Percentiles rank a stretch among this genome's conserved stretches.
Conservation (phyloP, 2,888 invertebrate genomes). For the Epinotia nisella region DNA sequence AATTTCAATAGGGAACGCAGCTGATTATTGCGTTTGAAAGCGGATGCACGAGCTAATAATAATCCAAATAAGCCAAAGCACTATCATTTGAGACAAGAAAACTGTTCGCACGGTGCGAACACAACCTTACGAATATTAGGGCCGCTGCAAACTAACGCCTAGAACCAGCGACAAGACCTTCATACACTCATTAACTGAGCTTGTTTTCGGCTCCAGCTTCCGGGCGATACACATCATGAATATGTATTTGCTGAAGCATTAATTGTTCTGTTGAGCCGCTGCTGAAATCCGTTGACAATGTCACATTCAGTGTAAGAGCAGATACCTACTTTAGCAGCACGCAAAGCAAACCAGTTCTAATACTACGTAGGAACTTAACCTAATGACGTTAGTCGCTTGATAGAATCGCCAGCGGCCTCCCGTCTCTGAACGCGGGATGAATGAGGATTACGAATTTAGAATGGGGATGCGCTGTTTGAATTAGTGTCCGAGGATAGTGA, state of each 20-base stretch:
- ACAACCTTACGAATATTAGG: slow-evolving; percentile 6
- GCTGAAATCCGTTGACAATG: background rate
- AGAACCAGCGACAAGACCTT: background rate
- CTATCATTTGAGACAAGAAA: slow-evolving; percentile 41
- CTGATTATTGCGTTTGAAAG: slow-evolving; percentile 38
- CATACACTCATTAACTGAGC: background rate
- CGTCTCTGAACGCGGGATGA: background rate
- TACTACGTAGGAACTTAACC: background rate
- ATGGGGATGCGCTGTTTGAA: background rate
- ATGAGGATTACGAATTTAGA: background rate
- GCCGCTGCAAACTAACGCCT: background rate
- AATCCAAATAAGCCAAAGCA: slow-evolving; percentile 34
- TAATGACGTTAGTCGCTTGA: background rate
- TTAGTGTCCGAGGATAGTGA: background rate
- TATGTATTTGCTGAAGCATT: background rate
- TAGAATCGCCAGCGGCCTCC: background rate
- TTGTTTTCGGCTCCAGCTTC: background rate
- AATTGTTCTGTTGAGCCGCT: background rate
- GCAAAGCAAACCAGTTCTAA: background rate
- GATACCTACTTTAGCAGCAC: background rate
- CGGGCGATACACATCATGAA: too few relatives aligned
- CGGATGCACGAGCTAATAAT: slow-evolving; percentile 41
- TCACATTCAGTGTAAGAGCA: background rate
- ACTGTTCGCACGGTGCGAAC: slow-evolving; percentile 29
- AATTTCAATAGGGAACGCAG: slow-evolving; percentile 35